Percentiles rank a stretch among this genome's conserved stretches.
Evolutionary conservation across 2,888 invertebrate genomes (phyloP).

Genomic region (Pterobdella sp.): DNA sequence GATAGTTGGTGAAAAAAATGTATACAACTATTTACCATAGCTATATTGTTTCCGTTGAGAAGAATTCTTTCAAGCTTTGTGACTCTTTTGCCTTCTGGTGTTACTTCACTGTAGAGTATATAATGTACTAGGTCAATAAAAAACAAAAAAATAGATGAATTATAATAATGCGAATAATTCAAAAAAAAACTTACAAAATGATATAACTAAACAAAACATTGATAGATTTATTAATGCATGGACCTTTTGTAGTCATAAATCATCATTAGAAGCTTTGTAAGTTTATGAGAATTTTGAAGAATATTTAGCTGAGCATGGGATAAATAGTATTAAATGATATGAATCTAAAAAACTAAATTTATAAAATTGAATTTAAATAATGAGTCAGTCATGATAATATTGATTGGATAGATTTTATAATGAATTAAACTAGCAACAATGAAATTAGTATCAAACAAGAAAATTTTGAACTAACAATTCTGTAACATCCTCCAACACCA

Average conservation of each 20-base stretch:
- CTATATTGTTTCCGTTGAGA: slow-evolving; percentile 96
- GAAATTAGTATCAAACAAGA: too few species aligned
- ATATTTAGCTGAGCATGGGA: not conserved
- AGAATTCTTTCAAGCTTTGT: slow-evolving; percentile 95
- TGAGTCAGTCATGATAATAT: slow-evolving; percentile 10
- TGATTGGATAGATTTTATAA: too few species aligned
- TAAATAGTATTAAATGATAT: not conserved
- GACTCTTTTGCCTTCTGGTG: slow-evolving; percentile 79
- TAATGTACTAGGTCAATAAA: slow-evolving; percentile 5
- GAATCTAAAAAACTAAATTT: not conserved
- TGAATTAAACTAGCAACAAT: too few species aligned
- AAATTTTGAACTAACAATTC: slow-evolving; percentile 68
- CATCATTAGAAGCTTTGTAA: too few species aligned
- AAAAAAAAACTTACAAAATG: too few species aligned
- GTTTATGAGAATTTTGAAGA: too few species aligned
- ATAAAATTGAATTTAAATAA: slow-evolving; percentile 3
- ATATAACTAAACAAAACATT: too few species aligned
- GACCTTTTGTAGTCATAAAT: too few species aligned
- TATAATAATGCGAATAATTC: not conserved
- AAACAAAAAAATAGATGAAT: not conserved
- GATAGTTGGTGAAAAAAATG: not conserved
- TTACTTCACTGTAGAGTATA: slow-evolving; percentile 64
- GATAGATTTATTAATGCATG: too few species aligned
- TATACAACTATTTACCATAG: slow-evolving; percentile 67
- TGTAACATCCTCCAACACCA: slow-evolving; percentile 92